Conservation (phyloP, 2,888 invertebrate genomes). For the Uropetala carovei region DNA sequence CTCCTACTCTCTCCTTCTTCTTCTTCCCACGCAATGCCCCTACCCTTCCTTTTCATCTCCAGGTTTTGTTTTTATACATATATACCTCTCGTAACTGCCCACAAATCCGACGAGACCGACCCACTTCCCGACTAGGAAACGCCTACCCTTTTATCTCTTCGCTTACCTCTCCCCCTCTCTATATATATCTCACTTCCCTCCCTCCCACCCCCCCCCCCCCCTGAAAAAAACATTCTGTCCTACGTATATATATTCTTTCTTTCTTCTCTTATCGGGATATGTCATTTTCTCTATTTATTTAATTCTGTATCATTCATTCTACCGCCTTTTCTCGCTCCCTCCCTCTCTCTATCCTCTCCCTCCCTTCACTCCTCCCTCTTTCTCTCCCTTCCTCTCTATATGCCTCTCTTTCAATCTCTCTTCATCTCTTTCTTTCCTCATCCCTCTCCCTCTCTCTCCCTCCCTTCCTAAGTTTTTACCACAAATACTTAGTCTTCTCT, state of each 20-base stretch:
- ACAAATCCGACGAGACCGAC: conserved; percentile 2
- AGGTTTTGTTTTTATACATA: conserved; percentile 18
- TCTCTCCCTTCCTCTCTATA: too few species aligned
- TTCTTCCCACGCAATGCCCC: neutral
- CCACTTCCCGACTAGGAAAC: neutral
- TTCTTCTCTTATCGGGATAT: neutral
- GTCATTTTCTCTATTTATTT: neutral
- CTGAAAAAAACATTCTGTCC: neutral
- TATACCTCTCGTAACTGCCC: conserved; percentile 8
- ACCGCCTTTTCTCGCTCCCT: neutral
- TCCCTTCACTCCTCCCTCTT: too few species aligned
- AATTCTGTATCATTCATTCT: neutral
- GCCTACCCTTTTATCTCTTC: neutral
- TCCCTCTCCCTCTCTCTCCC: too few species aligned
- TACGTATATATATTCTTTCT: neutral
- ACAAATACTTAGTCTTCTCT: too few species aligned
- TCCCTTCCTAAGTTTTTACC: neutral
- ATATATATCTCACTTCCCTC: neutral
- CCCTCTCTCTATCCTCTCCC: too few species aligned
- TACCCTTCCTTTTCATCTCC: neutral
- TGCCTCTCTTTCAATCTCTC: too few species aligned
- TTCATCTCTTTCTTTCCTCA: neutral
- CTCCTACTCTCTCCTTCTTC: neutral
- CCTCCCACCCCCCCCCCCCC: neutral
- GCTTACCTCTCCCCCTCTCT: neutral